Evolutionary conservation across 2,888 invertebrate genomes (phyloP).

Genomic region (Itoplectis maculator): DNA sequence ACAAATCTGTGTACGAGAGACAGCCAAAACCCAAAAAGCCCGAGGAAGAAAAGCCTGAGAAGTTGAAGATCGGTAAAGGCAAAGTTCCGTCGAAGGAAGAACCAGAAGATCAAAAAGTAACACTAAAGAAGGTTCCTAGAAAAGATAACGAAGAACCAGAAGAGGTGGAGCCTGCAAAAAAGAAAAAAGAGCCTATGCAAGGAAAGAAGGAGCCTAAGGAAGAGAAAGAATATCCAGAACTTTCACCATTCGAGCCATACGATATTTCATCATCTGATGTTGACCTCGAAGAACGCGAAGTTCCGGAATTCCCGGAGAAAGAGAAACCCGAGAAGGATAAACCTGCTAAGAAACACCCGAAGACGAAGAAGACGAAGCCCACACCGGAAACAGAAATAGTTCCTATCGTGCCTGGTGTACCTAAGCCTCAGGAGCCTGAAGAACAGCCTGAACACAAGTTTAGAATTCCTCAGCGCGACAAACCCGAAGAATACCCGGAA

Average conservation of each 20-base stretch:
- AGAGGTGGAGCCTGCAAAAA: constrained; percentile 74
- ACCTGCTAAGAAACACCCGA: constrained; percentile 72
- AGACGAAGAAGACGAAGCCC: constrained; percentile 73
- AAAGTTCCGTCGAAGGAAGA: constrained; percentile 84
- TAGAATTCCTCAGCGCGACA: constrained; percentile 75
- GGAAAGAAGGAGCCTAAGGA: constrained; percentile 77
- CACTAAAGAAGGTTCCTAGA: constrained; percentile 85
- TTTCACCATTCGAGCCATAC: constrained; percentile 83
- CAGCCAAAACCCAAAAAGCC: constrained; percentile 85
- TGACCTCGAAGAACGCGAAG: constrained; percentile 76
- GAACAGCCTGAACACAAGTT: constrained; percentile 79
- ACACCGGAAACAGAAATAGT: constrained; percentile 72
- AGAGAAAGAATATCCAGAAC: constrained; percentile 82
- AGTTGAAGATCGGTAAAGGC: constrained; percentile 86
- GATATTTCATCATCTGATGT: constrained; percentile 82
- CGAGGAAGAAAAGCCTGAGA: constrained; percentile 84
- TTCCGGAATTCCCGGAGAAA: constrained; percentile 71
- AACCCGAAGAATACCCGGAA: constrained; percentile 79
- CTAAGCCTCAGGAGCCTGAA: constrained; percentile 79
- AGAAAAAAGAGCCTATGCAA: constrained; percentile 74
- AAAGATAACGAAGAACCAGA: constrained; percentile 82
- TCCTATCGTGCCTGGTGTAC: constrained; percentile 72
- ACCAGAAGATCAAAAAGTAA: constrained; percentile 74
- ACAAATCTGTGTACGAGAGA: constrained; percentile 79
- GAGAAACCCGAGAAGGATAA: constrained; percentile 47